Evolutionary conservation across 2,797 vertebrate species (phyloP).

Genomic region (Mycteria americana): DNA sequence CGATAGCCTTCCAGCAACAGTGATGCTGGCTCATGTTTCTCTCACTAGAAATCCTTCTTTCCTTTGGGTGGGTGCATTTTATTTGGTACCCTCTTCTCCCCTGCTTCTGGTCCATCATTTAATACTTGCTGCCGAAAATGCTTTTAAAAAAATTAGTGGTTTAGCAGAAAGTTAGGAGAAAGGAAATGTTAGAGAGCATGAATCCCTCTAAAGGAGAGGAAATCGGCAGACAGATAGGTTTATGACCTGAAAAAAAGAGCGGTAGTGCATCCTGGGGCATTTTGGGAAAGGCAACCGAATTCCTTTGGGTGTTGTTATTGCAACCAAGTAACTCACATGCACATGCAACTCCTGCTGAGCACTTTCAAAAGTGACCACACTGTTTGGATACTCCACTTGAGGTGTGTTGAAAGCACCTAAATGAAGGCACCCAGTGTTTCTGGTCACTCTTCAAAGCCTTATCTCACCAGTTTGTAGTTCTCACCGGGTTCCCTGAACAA

Average conservation of each 20-base stretch:
- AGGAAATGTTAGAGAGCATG: background rate
- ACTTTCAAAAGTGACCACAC: background rate
- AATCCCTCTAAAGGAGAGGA: background rate
- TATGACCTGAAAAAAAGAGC: background rate
- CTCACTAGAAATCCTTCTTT: background rate
- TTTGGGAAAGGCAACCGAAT: background rate
- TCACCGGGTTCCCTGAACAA: background rate
- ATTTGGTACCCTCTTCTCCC: background rate
- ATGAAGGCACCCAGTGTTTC: background rate
- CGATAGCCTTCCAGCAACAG: background rate
- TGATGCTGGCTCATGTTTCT: background rate
- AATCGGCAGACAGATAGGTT: background rate
- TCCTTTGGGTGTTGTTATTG: background rate
- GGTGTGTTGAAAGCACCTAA: background rate
- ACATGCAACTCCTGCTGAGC: background rate
- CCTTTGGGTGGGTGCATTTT: background rate
- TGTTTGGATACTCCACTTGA: fast-evolving
- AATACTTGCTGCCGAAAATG: background rate
- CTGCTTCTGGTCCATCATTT: background rate
- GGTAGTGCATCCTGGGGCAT: background rate
- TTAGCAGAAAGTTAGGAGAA: background rate
- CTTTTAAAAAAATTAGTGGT: background rate
- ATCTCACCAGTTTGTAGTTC: background rate
- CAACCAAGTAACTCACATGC: background rate
- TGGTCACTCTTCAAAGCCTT: background rate